phyloP scores from a whole-genome alignment of 2,888 invertebrate species.

The Rhimphoctona megacephalus region DNA sequence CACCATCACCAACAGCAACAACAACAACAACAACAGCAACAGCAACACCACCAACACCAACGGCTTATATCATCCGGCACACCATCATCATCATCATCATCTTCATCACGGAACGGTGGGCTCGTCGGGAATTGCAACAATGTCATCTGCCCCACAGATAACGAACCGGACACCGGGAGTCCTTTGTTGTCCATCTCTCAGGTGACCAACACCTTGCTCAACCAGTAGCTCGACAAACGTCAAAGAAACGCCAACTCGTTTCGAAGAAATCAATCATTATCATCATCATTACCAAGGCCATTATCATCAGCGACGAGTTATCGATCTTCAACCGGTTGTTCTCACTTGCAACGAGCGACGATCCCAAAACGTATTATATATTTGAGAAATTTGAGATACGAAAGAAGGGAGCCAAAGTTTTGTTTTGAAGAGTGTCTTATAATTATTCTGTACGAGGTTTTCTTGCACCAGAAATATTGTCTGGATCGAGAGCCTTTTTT shows the following conservation, averaged over 20 bases:
- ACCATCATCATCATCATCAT: constrained; percentile 69
- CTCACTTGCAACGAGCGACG: constrained; percentile 68
- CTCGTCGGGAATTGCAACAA: constrained; percentile 79
- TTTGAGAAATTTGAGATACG: background rate
- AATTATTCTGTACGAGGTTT: background rate
- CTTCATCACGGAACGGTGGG: constrained; percentile 79
- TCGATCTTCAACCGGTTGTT: constrained; percentile 55
- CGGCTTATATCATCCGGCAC: constrained; percentile 85
- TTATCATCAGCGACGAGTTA: constrained; percentile 57
- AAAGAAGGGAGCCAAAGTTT: background rate
- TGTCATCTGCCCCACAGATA: constrained; percentile 85
- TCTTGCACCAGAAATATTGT: background rate
- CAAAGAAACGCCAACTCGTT: constrained; percentile 73
- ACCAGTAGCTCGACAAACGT: constrained; percentile 85
- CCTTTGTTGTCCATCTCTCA: constrained; percentile 92
- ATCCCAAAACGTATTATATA: constrained; percentile 7
- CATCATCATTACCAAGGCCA: constrained; percentile 47
- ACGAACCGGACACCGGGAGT: constrained; percentile 87
- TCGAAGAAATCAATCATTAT: constrained; percentile 63
- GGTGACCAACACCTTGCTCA: constrained; percentile 91
- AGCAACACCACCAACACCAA: constrained; percentile 80
- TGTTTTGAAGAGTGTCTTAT: background rate
- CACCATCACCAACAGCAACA: constrained; percentile 79
- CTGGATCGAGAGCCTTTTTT: background rate
- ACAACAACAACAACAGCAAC: constrained; percentile 78